Evolutionary conservation across 1,140 invertebrate genomes (phyloP).

Genomic region (Heliconius himera): DNA sequence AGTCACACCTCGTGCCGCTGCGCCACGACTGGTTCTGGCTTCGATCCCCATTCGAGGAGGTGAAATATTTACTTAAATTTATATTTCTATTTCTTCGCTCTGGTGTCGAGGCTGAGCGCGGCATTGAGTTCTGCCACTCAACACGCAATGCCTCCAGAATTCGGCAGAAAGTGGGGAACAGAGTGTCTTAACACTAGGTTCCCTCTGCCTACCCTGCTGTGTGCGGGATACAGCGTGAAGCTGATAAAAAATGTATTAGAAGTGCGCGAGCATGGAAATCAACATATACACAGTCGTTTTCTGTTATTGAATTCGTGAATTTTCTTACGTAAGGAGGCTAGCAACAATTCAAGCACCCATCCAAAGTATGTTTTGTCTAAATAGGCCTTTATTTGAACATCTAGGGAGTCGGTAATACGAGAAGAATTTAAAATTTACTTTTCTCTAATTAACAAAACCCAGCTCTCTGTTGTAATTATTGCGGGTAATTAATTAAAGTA

Average conservation of each 20-base stretch:
- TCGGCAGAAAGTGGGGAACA: too few relatives aligned
- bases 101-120: too few relatives aligned
- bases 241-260: background rate
- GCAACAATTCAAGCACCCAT: background rate
- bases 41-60: too few relatives aligned
- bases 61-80: too few relatives aligned
- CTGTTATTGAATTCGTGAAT: background rate
- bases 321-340: background rate
- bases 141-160: too few relatives aligned
- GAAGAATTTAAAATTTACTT: background rate
- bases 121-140: too few relatives aligned
- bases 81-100: too few relatives aligned
- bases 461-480: background rate
- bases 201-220: too few relatives aligned
- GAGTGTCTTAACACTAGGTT: too few relatives aligned
- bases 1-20: too few relatives aligned
- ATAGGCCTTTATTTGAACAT: background rate
- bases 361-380: conserved; percentile 2
- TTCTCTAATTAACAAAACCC: background rate
- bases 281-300: background rate
- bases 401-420: background rate
- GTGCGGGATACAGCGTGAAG: too few relatives aligned
- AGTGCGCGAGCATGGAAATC: background rate
- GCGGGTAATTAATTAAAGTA: conserved; percentile 4
- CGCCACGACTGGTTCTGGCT: too few relatives aligned